Conservation (phyloP, 2,113 vertebrate species). For the Corythornis cristatus region DNA sequence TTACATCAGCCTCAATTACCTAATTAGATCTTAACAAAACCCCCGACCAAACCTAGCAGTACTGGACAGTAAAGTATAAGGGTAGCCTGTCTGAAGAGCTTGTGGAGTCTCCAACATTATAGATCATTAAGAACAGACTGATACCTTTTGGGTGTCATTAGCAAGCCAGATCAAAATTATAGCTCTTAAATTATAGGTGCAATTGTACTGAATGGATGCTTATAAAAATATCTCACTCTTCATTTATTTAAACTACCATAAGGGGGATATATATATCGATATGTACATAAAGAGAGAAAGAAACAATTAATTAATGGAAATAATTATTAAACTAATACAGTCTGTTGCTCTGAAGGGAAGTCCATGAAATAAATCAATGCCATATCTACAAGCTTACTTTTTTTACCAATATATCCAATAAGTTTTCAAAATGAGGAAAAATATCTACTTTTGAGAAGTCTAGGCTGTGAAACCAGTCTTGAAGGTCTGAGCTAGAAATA, state of each 20-base stretch:
- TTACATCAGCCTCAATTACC: background rate
- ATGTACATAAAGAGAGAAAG: background rate
- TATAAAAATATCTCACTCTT: background rate
- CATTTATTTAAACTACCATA: background rate
- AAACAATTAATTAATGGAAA: background rate
- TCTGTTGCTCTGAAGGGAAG: conserved; percentile 4
- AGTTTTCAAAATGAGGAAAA: conserved; percentile 1
- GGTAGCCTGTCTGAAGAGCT: background rate
- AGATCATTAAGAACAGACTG: background rate
- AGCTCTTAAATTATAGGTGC: background rate
- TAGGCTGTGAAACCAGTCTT: background rate
- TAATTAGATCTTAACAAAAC: background rate
- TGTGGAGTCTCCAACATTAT: background rate
- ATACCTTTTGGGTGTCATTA: background rate
- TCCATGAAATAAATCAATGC: conserved; percentile 16
- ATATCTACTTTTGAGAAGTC: background rate
- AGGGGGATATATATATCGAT: background rate
- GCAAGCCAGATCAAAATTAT: background rate
- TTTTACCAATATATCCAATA: background rate
- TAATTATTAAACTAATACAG: conserved; percentile 19
- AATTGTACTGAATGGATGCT: background rate
- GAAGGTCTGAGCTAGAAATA: conserved; percentile 16
- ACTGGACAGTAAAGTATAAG: background rate
- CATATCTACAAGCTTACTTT: background rate
- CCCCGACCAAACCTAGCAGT: background rate